A percentile compares a stretch with the other conserved stretches of the same genome.
These are phyloP conservation scores for Xenops minutus DNA, from an alignment of 2,797 vertebrate species.

Conservation along the genomic window DNA sequence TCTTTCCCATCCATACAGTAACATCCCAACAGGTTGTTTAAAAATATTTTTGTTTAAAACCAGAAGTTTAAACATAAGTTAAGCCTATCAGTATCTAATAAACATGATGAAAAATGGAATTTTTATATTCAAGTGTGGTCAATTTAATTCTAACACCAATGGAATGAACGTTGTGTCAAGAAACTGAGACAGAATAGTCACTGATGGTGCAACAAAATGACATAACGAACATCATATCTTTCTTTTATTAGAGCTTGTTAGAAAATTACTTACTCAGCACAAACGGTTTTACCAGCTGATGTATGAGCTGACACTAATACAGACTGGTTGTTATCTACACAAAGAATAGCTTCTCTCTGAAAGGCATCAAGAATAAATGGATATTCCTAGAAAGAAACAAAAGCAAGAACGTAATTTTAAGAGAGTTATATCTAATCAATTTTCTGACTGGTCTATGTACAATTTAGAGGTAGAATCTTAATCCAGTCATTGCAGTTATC, in stretches of 20 bases:
- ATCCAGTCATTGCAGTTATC: too few species aligned
- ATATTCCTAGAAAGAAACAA: conserved; percentile 86
- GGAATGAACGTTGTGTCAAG: neutral
- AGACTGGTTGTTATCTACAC: conserved; percentile 97
- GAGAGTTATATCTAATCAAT: neutral
- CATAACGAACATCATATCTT: neutral
- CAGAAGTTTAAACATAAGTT: neutral
- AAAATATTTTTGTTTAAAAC: neutral
- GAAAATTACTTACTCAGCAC: conserved; percentile 90
- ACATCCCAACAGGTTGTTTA: neutral
- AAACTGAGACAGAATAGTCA: neutral
- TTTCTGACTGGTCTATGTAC: neutral
- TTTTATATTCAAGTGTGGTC: neutral
- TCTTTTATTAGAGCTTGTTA: neutral
- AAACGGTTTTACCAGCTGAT: conserved; percentile 97
- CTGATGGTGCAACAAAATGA: neutral
- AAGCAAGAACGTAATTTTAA: neutral
- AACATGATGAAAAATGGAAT: neutral
- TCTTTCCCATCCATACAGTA: neutral
- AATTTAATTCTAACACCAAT: neutral
- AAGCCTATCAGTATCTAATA: neutral
- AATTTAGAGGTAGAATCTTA: neutral
- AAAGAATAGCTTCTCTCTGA: conserved; percentile 94
- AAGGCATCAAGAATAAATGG: conserved; percentile 96
- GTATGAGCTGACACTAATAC: conserved; percentile 97